These are phyloP conservation scores for Harpagoxenus sublaevis DNA, from an alignment of 2,888 invertebrate species.

Conservation along the genomic window DNA sequence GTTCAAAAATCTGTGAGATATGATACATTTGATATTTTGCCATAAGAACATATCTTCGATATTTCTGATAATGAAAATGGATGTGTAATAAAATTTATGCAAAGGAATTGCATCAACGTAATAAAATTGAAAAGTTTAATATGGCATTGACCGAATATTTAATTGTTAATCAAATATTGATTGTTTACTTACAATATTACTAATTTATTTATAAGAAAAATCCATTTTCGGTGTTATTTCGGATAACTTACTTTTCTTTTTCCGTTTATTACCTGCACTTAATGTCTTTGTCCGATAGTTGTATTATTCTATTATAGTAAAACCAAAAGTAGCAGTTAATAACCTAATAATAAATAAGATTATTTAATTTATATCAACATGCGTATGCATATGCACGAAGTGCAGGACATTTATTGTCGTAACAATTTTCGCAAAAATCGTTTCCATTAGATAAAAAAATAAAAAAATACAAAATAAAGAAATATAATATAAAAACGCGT, in stretches of 20 bases:
- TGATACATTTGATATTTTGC: neutral
- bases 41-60: neutral
- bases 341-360: neutral
- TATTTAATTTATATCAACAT: slow-evolving; percentile 7
- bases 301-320: neutral
- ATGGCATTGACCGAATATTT: neutral
- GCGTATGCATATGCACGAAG: neutral
- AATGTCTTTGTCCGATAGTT: neutral
- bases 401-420: neutral
- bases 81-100: neutral
- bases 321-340: neutral
- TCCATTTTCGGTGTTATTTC: neutral
- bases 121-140: neutral
- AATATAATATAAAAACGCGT: neutral
- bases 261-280: neutral
- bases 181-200: neutral
- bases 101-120: neutral
- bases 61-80: slow-evolving; percentile 5
- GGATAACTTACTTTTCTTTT: neutral
- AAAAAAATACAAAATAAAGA: neutral
- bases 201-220: neutral
- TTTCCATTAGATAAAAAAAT: neutral
- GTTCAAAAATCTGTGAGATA: neutral
- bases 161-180: neutral
- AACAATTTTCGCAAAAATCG: neutral